A percentile compares a stretch with the other conserved stretches of the same genome.
phyloP scores from a whole-genome alignment of 2,888 invertebrate species.

The Archips crataeganus region DNA sequence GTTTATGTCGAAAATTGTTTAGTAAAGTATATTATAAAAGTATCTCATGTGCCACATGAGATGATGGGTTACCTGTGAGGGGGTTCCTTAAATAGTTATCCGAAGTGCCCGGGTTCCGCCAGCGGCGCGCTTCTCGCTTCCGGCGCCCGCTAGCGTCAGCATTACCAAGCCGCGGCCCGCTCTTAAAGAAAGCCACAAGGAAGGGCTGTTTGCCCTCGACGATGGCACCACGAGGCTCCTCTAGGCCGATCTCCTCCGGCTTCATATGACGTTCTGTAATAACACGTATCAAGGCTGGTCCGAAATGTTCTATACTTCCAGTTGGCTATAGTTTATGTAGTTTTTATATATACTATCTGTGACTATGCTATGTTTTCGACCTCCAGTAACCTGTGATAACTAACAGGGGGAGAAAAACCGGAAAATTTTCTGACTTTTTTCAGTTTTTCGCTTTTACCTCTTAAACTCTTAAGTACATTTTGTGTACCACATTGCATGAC shows the following conservation, averaged over 20 bases:
- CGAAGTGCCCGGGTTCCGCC: conserved; percentile 80
- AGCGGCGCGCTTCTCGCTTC: conserved; percentile 85
- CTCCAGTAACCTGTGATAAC: no score
- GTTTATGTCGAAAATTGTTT: no score
- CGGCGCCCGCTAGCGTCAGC: conserved; percentile 85
- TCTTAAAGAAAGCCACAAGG: conserved; percentile 95
- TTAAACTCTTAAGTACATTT: no score
- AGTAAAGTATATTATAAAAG: no score
- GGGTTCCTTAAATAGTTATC: conserved; percentile 85
- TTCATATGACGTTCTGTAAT: conserved; percentile 90
- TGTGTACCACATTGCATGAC: no score
- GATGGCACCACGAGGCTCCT: conserved; percentile 88
- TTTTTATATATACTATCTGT: no score
- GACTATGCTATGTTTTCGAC: no score
- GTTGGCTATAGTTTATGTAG: no score
- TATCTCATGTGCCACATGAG: no score
- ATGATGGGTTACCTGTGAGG: conserved; percentile 69
- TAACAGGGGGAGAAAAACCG: no score
- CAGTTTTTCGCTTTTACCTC: no score
- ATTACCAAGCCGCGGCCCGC: conserved; percentile 80
- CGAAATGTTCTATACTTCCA: background rate
- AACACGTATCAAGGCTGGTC: background rate
- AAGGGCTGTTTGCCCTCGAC: conserved; percentile 94
- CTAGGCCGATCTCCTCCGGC: conserved; percentile 94
- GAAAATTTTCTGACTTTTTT: no score